phyloP scores from a whole-genome alignment of 2,888 invertebrate genomes.

The Tolmerus cingulatus region DNA sequence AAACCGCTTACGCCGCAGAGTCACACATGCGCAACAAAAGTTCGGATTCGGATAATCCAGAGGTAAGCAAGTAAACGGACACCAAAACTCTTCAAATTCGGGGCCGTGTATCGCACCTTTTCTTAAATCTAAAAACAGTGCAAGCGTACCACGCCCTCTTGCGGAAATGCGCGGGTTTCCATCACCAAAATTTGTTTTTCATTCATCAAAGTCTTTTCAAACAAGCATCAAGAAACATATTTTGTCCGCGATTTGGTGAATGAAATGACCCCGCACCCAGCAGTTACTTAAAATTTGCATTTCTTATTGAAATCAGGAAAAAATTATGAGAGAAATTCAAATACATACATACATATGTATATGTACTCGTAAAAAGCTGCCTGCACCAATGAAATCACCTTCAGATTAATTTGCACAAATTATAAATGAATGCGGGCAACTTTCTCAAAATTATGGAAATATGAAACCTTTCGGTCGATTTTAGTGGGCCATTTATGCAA shows the following conservation, averaged over 20 bases:
- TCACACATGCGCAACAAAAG: not conserved
- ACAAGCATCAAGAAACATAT: not conserved
- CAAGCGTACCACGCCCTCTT: not conserved
- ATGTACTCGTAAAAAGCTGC: not conserved
- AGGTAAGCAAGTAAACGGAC: not conserved
- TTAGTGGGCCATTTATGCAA: not conserved
- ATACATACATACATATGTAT: not conserved
- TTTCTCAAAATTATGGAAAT: not conserved
- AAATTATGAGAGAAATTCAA: not conserved
- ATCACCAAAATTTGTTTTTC: not conserved
- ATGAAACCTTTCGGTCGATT: not conserved
- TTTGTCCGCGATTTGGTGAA: not conserved
- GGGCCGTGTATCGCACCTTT: not conserved
- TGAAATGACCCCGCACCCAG: not conserved
- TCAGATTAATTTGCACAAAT: not conserved
- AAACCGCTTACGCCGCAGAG: not conserved
- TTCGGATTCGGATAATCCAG: not conserved
- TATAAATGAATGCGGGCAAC: not conserved
- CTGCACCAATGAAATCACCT: not conserved
- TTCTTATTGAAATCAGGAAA: not conserved
- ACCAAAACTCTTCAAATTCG: not conserved
- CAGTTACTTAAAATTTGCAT: not conserved
- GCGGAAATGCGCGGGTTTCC: slow-evolving; percentile 4
- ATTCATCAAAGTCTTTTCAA: not conserved
- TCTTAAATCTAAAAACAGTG: not conserved